Percentiles rank a stretch among this genome's conserved stretches.
Evolutionary conservation across 2,888 invertebrate genomes (phyloP).

Genomic region (Scaptomyza parva): DNA sequence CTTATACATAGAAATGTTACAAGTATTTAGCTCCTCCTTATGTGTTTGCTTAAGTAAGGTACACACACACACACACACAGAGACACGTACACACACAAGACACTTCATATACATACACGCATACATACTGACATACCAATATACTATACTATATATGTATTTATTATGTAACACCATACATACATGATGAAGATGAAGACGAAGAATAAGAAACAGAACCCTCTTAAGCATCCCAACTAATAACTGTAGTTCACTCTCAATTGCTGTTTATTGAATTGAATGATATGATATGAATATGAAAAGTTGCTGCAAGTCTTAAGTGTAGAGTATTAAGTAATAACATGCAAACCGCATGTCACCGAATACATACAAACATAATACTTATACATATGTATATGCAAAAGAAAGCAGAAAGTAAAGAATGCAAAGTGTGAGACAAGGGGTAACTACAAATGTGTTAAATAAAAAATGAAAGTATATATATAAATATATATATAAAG

Average conservation of each 20-base stretch:
- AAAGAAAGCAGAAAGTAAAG: constrained; percentile 14
- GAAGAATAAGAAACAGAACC: constrained; percentile 3
- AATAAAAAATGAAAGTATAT: constrained; percentile 42
- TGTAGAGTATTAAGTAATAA: constrained; percentile 36
- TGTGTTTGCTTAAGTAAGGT: constrained; percentile 48
- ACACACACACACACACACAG: constrained; percentile 6
- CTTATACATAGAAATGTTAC: constrained; percentile 33
- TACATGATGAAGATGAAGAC: not conserved
- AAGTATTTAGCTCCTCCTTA: constrained; percentile 51
- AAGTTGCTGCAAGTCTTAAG: constrained; percentile 20
- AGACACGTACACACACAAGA: not conserved
- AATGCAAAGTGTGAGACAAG: constrained; percentile 44
- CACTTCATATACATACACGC: constrained; percentile 4
- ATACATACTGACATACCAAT: constrained; percentile 6
- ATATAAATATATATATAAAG: constrained; percentile 39
- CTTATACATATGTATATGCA: constrained; percentile 9
- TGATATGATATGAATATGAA: constrained; percentile 3
- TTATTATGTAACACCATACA: constrained; percentile 21
- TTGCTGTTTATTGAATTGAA: constrained; percentile 57
- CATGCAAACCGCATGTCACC: constrained; percentile 28
- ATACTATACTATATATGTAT: constrained; percentile 20
- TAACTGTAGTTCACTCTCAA: constrained; percentile 39
- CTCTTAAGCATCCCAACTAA: constrained; percentile 36
- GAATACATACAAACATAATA: constrained; percentile 30
- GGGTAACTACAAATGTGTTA: constrained; percentile 59